Percentiles rank a stretch among this genome's conserved stretches.
Evolutionary conservation across 2,888 invertebrate genomes (phyloP).

Genomic region (Calliphora vomitoria): DNA sequence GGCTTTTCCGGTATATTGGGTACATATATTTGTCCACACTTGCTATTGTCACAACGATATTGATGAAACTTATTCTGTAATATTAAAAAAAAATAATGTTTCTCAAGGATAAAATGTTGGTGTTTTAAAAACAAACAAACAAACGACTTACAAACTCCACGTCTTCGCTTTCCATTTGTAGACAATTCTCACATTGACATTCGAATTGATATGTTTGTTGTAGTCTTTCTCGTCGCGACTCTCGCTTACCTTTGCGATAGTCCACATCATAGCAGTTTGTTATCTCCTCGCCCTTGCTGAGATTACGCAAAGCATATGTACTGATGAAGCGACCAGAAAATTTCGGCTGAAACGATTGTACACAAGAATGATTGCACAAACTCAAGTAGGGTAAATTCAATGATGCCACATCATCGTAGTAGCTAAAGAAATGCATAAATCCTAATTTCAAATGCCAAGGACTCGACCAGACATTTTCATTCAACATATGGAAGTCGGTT

Average conservation of each 20-base stretch:
- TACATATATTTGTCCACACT: conserved; percentile 77
- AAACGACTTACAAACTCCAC: conserved; percentile 55
- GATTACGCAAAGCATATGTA: conserved; percentile 88
- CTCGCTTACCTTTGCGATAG: conserved; percentile 87
- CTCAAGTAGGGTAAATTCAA: conserved; percentile 94
- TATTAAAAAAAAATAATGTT: neutral
- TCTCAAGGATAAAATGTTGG: no score
- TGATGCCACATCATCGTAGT: conserved; percentile 87
- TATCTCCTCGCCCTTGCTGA: conserved; percentile 89
- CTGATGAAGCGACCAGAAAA: conserved; percentile 90
- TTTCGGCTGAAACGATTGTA: conserved; percentile 91
- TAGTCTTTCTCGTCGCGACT: conserved; percentile 88
- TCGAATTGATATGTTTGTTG: conserved; percentile 91
- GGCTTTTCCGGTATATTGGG: conserved; percentile 58
- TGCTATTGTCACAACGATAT: conserved; percentile 78
- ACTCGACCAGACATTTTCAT: conserved; percentile 77
- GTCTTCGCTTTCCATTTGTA: conserved; percentile 29
- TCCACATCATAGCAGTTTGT: conserved; percentile 94
- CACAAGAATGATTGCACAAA: conserved; percentile 97
- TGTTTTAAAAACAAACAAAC: conserved; percentile 15
- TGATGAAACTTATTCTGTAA: conserved; percentile 77
- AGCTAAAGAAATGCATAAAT: conserved; percentile 77
- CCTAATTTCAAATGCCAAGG: conserved; percentile 78
- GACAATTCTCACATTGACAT: conserved; percentile 91
- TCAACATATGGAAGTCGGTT: conserved; percentile 74